Percentiles rank a stretch among this genome's conserved stretches.
Evolutionary conservation across 1,140 invertebrate species (phyloP).

Genomic region (Sweltsa coloradensis): DNA sequence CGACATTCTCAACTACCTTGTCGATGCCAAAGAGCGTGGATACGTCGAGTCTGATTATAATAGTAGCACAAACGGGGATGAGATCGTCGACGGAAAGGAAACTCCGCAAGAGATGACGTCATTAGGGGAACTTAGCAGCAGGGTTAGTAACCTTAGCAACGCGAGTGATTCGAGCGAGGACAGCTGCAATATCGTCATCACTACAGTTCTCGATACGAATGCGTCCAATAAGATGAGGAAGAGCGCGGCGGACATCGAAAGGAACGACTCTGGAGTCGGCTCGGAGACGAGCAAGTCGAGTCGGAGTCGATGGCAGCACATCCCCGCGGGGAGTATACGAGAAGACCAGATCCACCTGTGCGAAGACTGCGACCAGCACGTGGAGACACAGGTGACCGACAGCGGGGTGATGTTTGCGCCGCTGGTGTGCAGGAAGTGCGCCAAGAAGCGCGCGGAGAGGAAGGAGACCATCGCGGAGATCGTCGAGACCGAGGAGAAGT

Average conservation of each 20-base stretch:
- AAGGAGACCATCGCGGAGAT: slow-evolving; percentile 94
- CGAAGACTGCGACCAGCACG: slow-evolving; percentile 62
- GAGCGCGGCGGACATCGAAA: slow-evolving; percentile 53
- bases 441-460: slow-evolving; percentile 73
- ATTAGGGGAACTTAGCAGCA: slow-evolving; percentile 37
- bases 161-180: slow-evolving; percentile 40
- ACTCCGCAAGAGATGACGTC: slow-evolving; percentile 12
- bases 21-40: slow-evolving; percentile 67
- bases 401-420: slow-evolving; percentile 59
- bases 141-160: slow-evolving; percentile 40
- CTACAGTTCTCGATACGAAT: no score
- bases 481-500: slow-evolving; percentile 92
- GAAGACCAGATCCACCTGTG: slow-evolving; percentile 41
- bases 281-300: slow-evolving; percentile 84
- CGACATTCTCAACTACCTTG: slow-evolving; percentile 76
- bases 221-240: slow-evolving; percentile 10
- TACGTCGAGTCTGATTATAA: slow-evolving; percentile 28
- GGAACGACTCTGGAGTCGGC: slow-evolving; percentile 86
- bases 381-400: slow-evolving; percentile 54
- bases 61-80: slow-evolving; percentile 30
- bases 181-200: slow-evolving; percentile 41
- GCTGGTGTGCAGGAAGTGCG: slow-evolving; percentile 75
- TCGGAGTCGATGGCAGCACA: slow-evolving; percentile 51
- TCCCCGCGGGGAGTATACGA: slow-evolving; percentile 28
- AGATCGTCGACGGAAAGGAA: slow-evolving; percentile 25